Evolutionary conservation across 2,113 vertebrate genomes (phyloP).

Genomic region (Loxodonta africana): DNA sequence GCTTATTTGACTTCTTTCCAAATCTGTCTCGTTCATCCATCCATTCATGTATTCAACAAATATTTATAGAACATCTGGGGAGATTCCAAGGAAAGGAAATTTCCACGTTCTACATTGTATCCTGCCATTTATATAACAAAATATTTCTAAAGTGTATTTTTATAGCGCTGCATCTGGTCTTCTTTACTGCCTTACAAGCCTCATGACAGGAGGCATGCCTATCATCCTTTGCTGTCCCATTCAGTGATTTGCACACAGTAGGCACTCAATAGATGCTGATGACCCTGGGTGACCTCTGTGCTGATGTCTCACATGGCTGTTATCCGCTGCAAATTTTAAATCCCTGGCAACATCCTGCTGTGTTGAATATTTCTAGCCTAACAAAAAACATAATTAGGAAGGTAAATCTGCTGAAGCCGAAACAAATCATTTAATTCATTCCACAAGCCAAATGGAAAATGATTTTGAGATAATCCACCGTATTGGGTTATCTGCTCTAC

Average conservation of each 20-base stretch:
- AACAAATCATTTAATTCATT: constrained; percentile 86
- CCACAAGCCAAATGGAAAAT: constrained; percentile 85
- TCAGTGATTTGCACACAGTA: background rate
- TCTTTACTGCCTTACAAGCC: background rate
- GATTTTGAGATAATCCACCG: constrained; percentile 84
- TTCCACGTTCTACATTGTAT: background rate
- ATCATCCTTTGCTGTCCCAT: background rate
- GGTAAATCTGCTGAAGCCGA: constrained; percentile 84
- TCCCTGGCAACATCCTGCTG: constrained; percentile 67
- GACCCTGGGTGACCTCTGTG: constrained; percentile 45
- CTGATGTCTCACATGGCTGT: constrained; percentile 14
- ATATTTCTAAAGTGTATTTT: constrained; percentile 6
- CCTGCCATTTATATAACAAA: constrained; percentile 7
- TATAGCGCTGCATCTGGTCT: background rate
- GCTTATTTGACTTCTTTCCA: constrained; percentile 30
- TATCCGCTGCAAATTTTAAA: constrained; percentile 56
- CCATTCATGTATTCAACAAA: constrained; percentile 66
- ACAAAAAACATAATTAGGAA: constrained; percentile 85
- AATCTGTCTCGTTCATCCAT: constrained; percentile 38
- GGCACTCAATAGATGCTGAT: background rate
- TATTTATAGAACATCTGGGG: constrained; percentile 53
- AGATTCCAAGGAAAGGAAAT: constrained; percentile 43
- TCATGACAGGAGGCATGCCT: background rate
- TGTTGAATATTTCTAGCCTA: constrained; percentile 84
- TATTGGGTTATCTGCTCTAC: constrained; percentile 86